phyloP scores from a whole-genome alignment of 2,797 vertebrate genomes.

The Falco naumanni region DNA sequence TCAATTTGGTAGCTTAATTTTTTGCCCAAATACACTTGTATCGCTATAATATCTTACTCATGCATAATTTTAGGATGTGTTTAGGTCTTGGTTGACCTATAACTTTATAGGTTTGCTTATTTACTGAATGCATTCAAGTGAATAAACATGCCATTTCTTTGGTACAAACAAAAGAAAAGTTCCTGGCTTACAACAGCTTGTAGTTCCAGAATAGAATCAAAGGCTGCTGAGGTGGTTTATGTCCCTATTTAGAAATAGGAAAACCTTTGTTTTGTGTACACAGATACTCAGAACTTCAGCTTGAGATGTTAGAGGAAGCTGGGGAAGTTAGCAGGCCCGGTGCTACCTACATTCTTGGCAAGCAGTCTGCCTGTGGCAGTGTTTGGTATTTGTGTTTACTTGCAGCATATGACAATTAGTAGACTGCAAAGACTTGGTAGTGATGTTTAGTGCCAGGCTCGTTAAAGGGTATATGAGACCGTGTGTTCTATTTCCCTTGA shows the following conservation, averaged over 20 bases:
- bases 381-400: conserved; percentile 32
- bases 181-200: not conserved
- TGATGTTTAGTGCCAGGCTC: conserved; percentile 50
- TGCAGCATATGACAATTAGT: not conserved
- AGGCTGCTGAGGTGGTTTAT: conserved; percentile 35
- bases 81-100: not conserved
- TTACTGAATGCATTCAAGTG: not conserved
- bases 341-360: conserved; percentile 26
- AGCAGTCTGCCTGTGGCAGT: conserved; percentile 1
- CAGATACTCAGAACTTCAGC: not conserved
- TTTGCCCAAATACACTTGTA: not conserved
- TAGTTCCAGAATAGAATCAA: conserved; percentile 53
- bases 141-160: conserved; percentile 8
- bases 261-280: conserved; percentile 47
- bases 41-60: not conserved
- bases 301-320: conserved; percentile 37
- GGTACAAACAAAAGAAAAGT: conserved; percentile 17
- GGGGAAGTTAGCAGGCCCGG: not conserved
- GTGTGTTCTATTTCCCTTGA: not conserved
- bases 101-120: not conserved
- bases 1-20: not conserved
- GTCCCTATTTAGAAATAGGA: conserved; percentile 59
- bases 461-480: not conserved
- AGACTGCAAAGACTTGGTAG: conserved; percentile 43
- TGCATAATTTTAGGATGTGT: not conserved